These are phyloP conservation scores for Xestia sexstrigata DNA, from an alignment of 2,888 invertebrate genomes.

Conservation along the genomic window DNA sequence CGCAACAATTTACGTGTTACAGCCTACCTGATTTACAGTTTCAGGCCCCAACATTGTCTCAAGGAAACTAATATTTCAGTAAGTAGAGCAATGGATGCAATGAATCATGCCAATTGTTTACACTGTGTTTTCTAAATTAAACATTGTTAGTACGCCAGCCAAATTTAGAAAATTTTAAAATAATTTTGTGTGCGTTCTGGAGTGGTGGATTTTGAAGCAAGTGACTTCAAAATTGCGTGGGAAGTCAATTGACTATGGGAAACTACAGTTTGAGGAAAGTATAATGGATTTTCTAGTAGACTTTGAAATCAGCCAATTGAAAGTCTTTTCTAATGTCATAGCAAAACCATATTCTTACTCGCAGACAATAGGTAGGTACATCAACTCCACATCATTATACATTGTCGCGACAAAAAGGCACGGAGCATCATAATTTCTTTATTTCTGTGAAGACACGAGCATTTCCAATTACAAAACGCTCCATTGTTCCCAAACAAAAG, in stretches of 20 bases:
- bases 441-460: conserved; percentile 55
- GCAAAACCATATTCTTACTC: conserved; percentile 1
- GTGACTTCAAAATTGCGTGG: background rate
- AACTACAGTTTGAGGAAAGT: background rate
- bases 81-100: conserved; percentile 78
- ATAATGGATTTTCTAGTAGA: background rate
- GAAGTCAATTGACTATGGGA: background rate
- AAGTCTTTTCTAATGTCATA: background rate
- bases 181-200: conserved; percentile 40
- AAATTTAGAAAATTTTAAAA: conserved; percentile 68
- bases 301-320: background rate
- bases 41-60: conserved; percentile 68
- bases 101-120: conserved; percentile 81
- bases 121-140: conserved; percentile 73
- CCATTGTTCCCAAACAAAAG: conserved; percentile 78
- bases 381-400: conserved; percentile 36
- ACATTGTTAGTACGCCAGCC: conserved; percentile 75
- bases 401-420: conserved; percentile 37
- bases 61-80: conserved; percentile 72
- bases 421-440: conserved; percentile 54
- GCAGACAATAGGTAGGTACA: conserved; percentile 27
- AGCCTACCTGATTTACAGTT: conserved; percentile 59
- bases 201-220: conserved; percentile 15
- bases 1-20: conserved; percentile 11
- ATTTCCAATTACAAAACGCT: conserved; percentile 63